Conservation (phyloP, 1,140 invertebrate species). For the Paraescarpia echinospica region DNA sequence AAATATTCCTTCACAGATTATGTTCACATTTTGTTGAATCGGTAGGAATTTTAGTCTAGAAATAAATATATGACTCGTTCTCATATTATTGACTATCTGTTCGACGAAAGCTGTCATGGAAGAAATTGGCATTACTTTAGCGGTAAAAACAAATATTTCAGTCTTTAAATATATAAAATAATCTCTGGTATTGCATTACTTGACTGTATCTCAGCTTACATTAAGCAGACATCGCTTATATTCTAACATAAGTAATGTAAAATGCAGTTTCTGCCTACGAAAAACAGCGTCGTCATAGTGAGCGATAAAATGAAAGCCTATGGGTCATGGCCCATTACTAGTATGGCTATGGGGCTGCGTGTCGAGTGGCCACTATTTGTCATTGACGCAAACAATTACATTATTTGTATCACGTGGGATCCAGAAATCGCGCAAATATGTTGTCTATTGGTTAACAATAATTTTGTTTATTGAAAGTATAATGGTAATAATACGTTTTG, state of each 20-base stretch:
- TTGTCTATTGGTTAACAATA: not conserved
- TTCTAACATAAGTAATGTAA: not conserved
- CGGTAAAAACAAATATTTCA: not conserved
- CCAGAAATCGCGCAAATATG: not conserved
- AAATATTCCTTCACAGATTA: not conserved
- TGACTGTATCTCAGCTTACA: not conserved
- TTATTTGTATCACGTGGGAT: not conserved
- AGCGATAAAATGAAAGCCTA: not conserved
- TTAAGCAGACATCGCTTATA: not conserved
- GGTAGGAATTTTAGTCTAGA: not conserved
- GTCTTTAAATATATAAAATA: not conserved
- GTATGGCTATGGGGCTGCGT: no score
- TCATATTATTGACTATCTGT: not conserved
- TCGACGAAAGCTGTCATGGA: not conserved
- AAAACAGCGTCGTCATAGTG: not conserved
- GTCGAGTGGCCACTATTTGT: not conserved
- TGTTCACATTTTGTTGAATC: not conserved
- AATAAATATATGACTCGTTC: not conserved
- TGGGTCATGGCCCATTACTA: no score
- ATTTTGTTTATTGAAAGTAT: not conserved
- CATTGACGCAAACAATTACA: not conserved
- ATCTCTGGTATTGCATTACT: not conserved
- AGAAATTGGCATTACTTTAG: constrained; percentile 1
- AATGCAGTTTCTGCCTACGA: not conserved
- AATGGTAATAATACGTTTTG: not conserved